Base-by-base conservation (phyloP, 53 echinoderm and acorn worm genomes). In the Actinopyga echinites region DNA sequence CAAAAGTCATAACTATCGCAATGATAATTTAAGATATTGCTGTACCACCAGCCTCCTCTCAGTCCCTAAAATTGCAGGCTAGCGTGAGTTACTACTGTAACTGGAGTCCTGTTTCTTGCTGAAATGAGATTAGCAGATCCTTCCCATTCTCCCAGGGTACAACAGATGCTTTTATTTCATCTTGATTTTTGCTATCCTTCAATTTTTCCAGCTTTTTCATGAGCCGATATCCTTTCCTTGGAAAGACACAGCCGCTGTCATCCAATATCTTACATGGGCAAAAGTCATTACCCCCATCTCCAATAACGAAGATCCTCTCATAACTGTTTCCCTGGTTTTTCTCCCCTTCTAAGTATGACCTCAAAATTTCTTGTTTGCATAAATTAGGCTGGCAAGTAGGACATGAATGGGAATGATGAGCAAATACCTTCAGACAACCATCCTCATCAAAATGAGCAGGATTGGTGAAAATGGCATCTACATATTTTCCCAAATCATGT, bases 261-360 rank as follows among this genome's bases (percentile, higher is more conserved):
- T 88, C 57, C 21, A 99, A 82, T 26, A 55, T 22, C 49, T 84
- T 57, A 32, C 92, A 90, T 3, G 99, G 92, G 79, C 99, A 99
- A 49, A 94, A 90, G 58, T 99, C 99, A 68, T 99, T 99, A 21
- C 75, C 25, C 1, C 99, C 99, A 84, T 99, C 99, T 11, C 99
- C 99, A 20, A 94, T 84, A 65, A 94, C 65, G 13, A 87, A 85
- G 12, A 99, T 85, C 8, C 63, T 69, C n/a, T 92, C 95, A 56
- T 92, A 99, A 17, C 30, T 58, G 9, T 90, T 26, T 0, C 92
- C 91, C 3, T 82, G 49, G 31, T 37, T 21, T 19, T 79, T 64
- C 26, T 75, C 86, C 71, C 68, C 57, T 31, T 82, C 58, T 3
- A 94, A 64, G 45, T 89, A 89, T 12, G 62, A 53, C 49, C 82